Conservation (phyloP, 2,888 invertebrate genomes). For the Entomobrya multifasciata region DNA sequence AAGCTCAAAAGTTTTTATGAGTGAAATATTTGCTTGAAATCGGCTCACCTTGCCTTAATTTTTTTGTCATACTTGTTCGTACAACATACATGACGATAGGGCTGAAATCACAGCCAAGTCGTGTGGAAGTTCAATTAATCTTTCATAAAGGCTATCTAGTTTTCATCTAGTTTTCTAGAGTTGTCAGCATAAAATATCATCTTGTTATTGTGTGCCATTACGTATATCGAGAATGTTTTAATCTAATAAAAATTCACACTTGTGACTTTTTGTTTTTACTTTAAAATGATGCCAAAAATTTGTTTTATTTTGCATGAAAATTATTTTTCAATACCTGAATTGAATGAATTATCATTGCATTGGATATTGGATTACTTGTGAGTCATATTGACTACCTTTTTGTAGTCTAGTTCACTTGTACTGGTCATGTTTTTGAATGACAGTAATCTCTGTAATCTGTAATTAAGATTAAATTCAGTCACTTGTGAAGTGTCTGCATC, state of each 20-base stretch:
- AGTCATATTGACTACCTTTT: too few species aligned
- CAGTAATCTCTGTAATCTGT: too few species aligned
- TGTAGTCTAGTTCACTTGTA: neutral
- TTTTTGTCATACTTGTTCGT: neutral
- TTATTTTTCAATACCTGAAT: constrained; percentile 10
- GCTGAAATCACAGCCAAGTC: neutral
- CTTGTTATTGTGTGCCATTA: neutral
- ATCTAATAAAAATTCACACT: too few species aligned
- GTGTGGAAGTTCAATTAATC: constrained; percentile 35
- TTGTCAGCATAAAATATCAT: constrained; percentile 26
- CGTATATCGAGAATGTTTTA: too few species aligned
- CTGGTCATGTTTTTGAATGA: too few species aligned
- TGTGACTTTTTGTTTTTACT: too few species aligned
- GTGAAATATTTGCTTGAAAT: too few species aligned
- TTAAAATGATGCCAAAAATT: neutral
- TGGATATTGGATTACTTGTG: too few species aligned
- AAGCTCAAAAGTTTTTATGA: too few species aligned
- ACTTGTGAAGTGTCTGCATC: too few species aligned
- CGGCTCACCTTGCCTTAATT: too few species aligned
- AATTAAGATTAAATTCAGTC: too few species aligned
- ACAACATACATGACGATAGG: constrained; percentile 11
- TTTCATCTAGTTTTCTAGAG: neutral
- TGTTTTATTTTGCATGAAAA: constrained; percentile 24
- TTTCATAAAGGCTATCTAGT: constrained; percentile 43
- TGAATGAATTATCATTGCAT: constrained; percentile 22